Evolutionary conservation across 2,113 vertebrate genomes (phyloP).

Genomic region (Cavia aperea): DNA sequence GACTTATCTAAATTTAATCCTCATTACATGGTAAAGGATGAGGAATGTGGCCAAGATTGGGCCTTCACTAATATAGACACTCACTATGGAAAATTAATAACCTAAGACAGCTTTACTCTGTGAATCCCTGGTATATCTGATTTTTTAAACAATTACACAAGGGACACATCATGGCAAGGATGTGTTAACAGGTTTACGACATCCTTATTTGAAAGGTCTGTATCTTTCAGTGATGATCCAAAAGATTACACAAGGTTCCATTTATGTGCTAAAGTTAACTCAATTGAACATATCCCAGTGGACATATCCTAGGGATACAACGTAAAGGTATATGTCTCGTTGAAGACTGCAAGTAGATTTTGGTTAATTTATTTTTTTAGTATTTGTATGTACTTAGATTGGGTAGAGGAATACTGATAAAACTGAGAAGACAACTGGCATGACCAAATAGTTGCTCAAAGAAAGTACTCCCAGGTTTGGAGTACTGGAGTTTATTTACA

Average conservation of each 20-base stretch:
- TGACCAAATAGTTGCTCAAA: neutral
- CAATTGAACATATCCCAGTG: neutral
- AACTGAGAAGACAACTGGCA: neutral
- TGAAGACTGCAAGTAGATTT: neutral
- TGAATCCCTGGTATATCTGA: neutral
- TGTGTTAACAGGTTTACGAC: neutral
- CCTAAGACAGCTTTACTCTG: too few species aligned
- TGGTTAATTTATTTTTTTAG: neutral
- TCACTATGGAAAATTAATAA: neutral
- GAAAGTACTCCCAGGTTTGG: neutral
- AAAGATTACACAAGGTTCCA: too few species aligned
- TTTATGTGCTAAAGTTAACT: neutral
- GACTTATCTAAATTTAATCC: neutral
- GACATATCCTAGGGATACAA: too few species aligned
- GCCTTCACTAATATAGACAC: too few species aligned
- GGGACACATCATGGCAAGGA: neutral
- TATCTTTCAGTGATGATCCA: neutral
- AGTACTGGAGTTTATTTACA: neutral
- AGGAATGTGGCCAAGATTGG: neutral
- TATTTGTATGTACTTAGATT: neutral
- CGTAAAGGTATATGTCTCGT: neutral
- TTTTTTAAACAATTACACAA: neutral
- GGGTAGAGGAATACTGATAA: neutral
- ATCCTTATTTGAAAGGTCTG: neutral
- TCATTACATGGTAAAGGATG: neutral